These are phyloP conservation scores for Phyllostomus hastatus DNA, from an alignment of 2,113 vertebrate species.

Conservation along the genomic window DNA sequence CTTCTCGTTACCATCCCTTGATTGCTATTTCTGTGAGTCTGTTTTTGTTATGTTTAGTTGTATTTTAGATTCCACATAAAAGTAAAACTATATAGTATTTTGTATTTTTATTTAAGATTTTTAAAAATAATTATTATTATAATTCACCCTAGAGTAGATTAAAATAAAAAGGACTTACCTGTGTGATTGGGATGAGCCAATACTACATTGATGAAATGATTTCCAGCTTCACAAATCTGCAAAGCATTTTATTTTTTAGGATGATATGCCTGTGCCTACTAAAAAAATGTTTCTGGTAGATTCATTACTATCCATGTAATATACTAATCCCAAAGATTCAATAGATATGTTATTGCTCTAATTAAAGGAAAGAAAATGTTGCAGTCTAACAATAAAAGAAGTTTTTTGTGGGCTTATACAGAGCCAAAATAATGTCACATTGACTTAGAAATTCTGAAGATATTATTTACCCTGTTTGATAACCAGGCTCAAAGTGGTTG, in stretches of 20 bases:
- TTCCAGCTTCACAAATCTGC: conserved; percentile 88
- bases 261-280: not conserved
- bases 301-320: not conserved
- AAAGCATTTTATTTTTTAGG: conserved; percentile 69
- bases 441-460: not conserved
- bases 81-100: not conserved
- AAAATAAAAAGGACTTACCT: conserved; percentile 77
- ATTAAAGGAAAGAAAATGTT: not conserved
- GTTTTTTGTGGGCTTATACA: not conserved
- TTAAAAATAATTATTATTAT: not conserved
- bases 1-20: not conserved
- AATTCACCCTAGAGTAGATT: conserved; percentile 23
- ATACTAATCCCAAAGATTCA: not conserved
- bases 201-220: conserved; percentile 85
- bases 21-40: not conserved
- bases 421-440: not conserved
- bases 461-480: not conserved
- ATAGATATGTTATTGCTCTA: not conserved
- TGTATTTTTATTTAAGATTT: not conserved
- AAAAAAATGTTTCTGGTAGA: not conserved
- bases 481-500: not conserved
- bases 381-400: not conserved
- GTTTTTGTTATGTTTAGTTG: not conserved
- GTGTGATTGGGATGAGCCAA: conserved; percentile 81
- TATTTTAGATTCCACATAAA: not conserved